A percentile compares a stretch with the other conserved stretches of the same genome.
Evolutionary conservation across 53 echinoderm and acorn worm genomes (phyloP).

Genomic region (Luidia sarsii): DNA sequence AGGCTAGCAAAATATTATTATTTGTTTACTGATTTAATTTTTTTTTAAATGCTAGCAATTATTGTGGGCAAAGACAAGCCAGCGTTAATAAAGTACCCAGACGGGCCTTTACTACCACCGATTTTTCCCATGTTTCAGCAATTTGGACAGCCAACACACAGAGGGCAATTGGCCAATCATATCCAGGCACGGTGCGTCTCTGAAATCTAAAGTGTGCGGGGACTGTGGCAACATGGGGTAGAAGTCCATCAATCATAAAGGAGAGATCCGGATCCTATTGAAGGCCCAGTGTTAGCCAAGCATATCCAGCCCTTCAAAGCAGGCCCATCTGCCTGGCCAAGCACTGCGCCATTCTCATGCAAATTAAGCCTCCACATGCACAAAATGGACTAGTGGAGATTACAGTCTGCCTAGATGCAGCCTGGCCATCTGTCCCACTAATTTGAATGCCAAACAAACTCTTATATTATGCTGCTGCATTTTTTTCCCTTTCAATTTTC

Average conservation of each 20-base stretch:
- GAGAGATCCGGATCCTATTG: conserved; percentile 19
- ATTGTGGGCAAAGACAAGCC: too few species aligned
- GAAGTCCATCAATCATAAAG: conserved; percentile 50
- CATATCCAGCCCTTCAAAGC: conserved; percentile 39
- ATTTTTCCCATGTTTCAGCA: conserved; percentile 3
- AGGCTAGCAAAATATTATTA: too few species aligned
- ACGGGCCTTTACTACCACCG: background rate
- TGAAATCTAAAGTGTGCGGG: background rate
- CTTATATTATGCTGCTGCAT: background rate
- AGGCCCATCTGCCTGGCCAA: conserved; percentile 45
- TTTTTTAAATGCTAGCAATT: too few species aligned
- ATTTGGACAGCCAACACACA: conserved; percentile 18
- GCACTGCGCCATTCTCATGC: conserved; percentile 51
- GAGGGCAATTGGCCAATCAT: conserved; percentile 18
- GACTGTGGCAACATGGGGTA: background rate
- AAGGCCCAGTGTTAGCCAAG: conserved; percentile 45
- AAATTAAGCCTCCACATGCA: conserved; percentile 45
- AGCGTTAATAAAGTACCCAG: background rate
- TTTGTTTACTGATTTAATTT: too few species aligned
- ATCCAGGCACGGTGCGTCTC: conserved; percentile 6
- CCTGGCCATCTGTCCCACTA: conserved; percentile 47
- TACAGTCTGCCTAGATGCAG: conserved; percentile 18
- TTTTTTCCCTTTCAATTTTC: background rate
- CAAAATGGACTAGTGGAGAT: conserved; percentile 33
- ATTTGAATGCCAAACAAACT: conserved; percentile 53